phyloP scores from a whole-genome alignment of 2,888 invertebrate genomes.

The Heliconius charithonia region DNA sequence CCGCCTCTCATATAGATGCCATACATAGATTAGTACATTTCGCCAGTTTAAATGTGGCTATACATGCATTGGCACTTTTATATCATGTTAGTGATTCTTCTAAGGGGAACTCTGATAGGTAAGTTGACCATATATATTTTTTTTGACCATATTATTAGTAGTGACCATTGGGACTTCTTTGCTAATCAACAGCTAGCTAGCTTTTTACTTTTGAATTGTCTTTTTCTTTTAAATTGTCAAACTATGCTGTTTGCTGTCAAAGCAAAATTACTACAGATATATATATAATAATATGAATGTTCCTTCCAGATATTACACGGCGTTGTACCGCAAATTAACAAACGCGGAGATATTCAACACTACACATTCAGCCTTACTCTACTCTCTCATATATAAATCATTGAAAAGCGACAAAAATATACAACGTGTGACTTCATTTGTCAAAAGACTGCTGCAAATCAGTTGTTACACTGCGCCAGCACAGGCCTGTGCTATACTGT shows the following conservation, averaged over 20 bases:
- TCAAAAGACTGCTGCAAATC: constrained; percentile 87
- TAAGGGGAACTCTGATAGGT: constrained; percentile 84
- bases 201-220: too few relatives aligned
- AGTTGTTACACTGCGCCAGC: constrained; percentile 89
- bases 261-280: too few relatives aligned
- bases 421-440: constrained; percentile 90
- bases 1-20: constrained; percentile 87
- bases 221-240: too few relatives aligned
- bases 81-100: constrained; percentile 80
- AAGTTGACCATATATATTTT: not conserved
- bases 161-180: not conserved
- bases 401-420: constrained; percentile 90
- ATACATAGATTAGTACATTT: constrained; percentile 90
- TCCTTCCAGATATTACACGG: constrained; percentile 89
- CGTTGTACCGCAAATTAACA: constrained; percentile 93
- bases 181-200: too few relatives aligned
- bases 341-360: constrained; percentile 88
- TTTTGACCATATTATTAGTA: too few relatives aligned
- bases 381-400: constrained; percentile 94
- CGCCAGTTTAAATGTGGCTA: constrained; percentile 85
- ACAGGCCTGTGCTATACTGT: constrained; percentile 92
- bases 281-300: not conserved
- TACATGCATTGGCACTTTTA: constrained; percentile 81
- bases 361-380: constrained; percentile 89
- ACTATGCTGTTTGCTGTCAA: too few relatives aligned